These are phyloP conservation scores for Hofmannophila pseudospretella DNA, from an alignment of 2,888 invertebrate species.

Conservation along the genomic window DNA sequence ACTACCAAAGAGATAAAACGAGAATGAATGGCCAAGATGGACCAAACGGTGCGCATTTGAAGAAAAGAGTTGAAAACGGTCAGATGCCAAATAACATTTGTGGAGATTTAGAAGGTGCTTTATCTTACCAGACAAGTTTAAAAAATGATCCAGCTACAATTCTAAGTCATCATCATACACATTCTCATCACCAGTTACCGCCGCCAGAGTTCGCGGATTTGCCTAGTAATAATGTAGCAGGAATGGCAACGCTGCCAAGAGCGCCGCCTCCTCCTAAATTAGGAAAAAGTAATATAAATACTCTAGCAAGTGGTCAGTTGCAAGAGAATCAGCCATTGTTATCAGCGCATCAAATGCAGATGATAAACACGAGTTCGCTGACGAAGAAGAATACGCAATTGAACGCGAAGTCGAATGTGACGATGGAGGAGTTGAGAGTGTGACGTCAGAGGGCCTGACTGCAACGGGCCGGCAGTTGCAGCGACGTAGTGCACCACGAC, in stretches of 20 bases:
- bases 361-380: conserved; percentile 86
- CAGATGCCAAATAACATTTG: conserved; percentile 94
- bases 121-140: conserved; percentile 71
- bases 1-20: conserved; percentile 93
- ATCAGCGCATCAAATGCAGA: conserved; percentile 86
- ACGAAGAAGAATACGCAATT: conserved; percentile 86
- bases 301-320: conserved; percentile 76
- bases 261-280: conserved; percentile 87
- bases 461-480: conserved; percentile 75
- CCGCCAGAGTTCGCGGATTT: conserved; percentile 92
- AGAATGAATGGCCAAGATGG: conserved; percentile 80
- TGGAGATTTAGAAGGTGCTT: conserved; percentile 84
- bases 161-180: conserved; percentile 85
- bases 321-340: conserved; percentile 84
- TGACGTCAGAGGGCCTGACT: conserved; percentile 83
- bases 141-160: conserved; percentile 86
- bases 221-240: conserved; percentile 80
- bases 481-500: conserved; percentile 68
- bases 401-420: conserved; percentile 78
- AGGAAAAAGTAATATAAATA: conserved; percentile 79
- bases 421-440: conserved; percentile 91
- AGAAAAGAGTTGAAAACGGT: conserved; percentile 89
- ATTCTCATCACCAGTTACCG: conserved; percentile 86
- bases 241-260: conserved; percentile 80
- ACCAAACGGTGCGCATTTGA: conserved; percentile 72